Conservation (phyloP, 2,113 vertebrate genomes). For the Eulemur macaco region DNA sequence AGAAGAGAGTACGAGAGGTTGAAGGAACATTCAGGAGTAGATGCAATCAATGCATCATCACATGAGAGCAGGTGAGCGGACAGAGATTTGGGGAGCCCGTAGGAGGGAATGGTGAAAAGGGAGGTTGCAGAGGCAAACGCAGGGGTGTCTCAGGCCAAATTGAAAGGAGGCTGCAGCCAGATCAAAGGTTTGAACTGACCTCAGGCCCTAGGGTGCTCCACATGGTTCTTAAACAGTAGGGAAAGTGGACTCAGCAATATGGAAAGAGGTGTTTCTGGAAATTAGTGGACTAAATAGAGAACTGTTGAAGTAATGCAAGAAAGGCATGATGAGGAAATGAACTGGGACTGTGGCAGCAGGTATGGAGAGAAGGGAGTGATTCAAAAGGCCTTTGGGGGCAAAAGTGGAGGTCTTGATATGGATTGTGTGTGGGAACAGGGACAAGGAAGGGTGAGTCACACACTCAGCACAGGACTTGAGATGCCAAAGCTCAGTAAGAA, state of each 20-base stretch:
- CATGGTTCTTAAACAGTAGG: background rate
- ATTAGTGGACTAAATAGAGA: background rate
- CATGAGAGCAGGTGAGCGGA: background rate
- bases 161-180: background rate
- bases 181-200: background rate
- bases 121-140: background rate
- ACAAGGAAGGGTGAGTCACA: background rate
- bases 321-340: background rate
- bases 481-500: background rate
- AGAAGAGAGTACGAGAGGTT: background rate
- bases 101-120: background rate
- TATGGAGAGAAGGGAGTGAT: background rate
- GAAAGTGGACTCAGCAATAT: background rate
- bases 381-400: background rate
- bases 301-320: background rate
- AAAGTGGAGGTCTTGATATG: background rate
- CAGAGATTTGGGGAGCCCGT: background rate
- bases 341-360: background rate
- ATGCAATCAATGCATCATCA: background rate
- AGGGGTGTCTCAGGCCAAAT: background rate
- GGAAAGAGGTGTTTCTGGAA: background rate
- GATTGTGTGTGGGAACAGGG: background rate
- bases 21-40: accelerated
- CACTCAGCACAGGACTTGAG: background rate
- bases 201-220: background rate